These are phyloP conservation scores for Harlomillsia oculata DNA, from an alignment of 1,140 invertebrate genomes.

Conservation along the genomic window DNA sequence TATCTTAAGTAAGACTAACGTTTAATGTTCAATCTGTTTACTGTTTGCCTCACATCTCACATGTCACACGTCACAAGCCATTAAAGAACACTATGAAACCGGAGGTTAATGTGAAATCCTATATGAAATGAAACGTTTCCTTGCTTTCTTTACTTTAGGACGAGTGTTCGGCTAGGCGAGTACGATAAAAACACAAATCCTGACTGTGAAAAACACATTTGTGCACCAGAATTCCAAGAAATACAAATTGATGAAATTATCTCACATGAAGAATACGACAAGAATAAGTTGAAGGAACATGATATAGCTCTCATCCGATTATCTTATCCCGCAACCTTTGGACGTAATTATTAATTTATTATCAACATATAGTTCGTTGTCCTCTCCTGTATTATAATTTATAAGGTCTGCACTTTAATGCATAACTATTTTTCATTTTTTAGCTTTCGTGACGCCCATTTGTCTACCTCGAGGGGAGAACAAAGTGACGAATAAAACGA, in stretches of 20 bases:
- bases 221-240: conserved; percentile 12
- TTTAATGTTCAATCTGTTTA: background rate
- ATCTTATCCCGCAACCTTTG: conserved; percentile 18
- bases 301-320: conserved; percentile 36
- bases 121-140: background rate
- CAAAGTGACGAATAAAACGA: background rate
- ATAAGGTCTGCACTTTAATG: background rate
- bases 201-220: conserved; percentile 24
- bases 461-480: conserved; percentile 19
- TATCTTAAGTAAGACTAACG: background rate
- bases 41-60: background rate
- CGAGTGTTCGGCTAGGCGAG: conserved; percentile 24
- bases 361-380: background rate
- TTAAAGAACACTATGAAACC: background rate
- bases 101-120: background rate
- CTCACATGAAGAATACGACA: conserved; percentile 29
- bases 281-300: conserved; percentile 17
- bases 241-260: conserved; percentile 25
- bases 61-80: background rate
- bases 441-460: conserved; percentile 27
- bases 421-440: background rate
- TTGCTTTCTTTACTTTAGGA: conserved; percentile 4
- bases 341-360: conserved; percentile 10
- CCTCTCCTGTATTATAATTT: background rate
- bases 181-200: conserved; percentile 21